phyloP scores from a whole-genome alignment of 2,888 invertebrate species.

The Pseudococcus jackbeardsleyi region DNA sequence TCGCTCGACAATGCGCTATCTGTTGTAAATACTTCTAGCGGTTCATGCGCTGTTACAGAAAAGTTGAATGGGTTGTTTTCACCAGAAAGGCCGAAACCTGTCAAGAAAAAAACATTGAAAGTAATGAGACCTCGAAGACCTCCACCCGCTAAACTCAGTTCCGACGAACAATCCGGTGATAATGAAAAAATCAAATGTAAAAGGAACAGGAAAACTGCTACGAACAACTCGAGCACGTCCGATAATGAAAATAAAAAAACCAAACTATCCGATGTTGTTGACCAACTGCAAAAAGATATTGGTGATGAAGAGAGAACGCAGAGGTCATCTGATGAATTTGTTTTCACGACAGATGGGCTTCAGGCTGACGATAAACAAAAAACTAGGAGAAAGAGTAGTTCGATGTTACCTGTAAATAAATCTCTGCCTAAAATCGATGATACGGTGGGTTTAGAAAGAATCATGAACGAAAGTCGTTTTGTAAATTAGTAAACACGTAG shows the following conservation, averaged over 20 bases:
- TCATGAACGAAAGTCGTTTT: neutral
- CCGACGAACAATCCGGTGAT: too few species aligned
- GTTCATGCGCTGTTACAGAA: neutral
- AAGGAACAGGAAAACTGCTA: neutral
- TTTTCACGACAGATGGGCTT: neutral
- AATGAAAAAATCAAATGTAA: conserved; percentile 20
- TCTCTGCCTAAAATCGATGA: neutral
- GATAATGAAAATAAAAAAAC: neutral
- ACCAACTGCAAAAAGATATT: neutral
- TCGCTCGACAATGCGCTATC: neutral
- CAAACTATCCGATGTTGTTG: neutral
- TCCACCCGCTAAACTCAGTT: neutral
- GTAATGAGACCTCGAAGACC: conserved; percentile 21
- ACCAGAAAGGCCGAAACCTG: too few species aligned
- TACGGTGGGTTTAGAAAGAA: neutral
- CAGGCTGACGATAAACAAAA: neutral
- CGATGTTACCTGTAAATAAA: neutral
- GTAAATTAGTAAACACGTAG: neutral
- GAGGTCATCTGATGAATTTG: neutral
- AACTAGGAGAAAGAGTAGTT: neutral
- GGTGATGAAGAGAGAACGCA: neutral
- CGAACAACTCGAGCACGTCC: neutral
- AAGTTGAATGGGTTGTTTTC: conserved; percentile 30
- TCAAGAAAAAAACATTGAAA: conserved; percentile 11
- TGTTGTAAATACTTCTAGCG: neutral